Base-by-base conservation (phyloP, 2,888 invertebrate genomes). In the Eupithecia tripunctaria region DNA sequence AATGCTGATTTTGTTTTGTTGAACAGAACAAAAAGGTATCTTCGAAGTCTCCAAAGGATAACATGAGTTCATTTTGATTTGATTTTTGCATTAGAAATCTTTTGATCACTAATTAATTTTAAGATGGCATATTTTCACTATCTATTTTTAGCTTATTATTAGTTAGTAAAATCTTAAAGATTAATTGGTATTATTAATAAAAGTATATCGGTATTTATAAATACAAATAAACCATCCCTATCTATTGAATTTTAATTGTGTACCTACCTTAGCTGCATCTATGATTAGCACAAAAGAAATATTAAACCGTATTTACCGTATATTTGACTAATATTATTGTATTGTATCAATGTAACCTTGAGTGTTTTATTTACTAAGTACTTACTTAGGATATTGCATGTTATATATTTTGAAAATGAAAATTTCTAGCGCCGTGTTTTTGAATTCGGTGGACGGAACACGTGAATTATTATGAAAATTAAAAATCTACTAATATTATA, bases 11-110 rank as follows among this genome's bases (percentile, higher is more conserved):
- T 82, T 82, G 80, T 82, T 75, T 76, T 73, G 79, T 25, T 69
- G 73, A 73, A 83, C 86, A 87, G 86, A 79, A 65, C 70, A 82
- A 81, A 79, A 76, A 86, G 86, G 78, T 79, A 77, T 72, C 66
- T 69, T 43, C 32, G 41, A 64, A 43, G 72, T 32, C 68, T 67
- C 29, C 72, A 56, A 69, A 60, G 70, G 66, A 65, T 66, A 25
- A 47, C 21, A 68, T 66, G 65, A 69, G 71, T 68, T 69, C 21
- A 25, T 68, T 70, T 73, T 60, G 36, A 29, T 51, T 51, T 64
- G 14, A 27, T 36, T 47, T 67, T 43, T 63, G 67, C 21, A 69
- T n/a, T 68, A 64, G 59, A n/a, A 43, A 32, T 25, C 25, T 41
- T 64, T 38, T 25, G 64, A 36, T 36, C 29, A 29, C 29, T 7